Base-by-base conservation (phyloP, 53 echinoderm and acorn worm genomes). In the Stichopus horrens region DNA sequence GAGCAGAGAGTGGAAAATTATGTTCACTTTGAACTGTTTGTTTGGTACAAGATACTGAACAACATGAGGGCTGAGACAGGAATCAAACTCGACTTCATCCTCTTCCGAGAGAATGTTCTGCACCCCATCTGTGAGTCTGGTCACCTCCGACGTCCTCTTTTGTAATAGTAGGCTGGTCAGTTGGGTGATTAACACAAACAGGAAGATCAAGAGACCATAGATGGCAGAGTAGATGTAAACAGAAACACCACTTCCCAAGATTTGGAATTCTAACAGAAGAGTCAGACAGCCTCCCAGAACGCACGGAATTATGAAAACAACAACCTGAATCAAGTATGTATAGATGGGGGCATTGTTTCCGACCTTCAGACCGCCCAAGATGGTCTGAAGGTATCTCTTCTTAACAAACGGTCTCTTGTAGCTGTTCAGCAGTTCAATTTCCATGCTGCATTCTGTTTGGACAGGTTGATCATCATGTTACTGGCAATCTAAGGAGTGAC, bases 21-120 rank as follows among this genome's bases (percentile, higher is more conserved):
- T 94, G 86, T 97, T 97, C 8, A 93, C 76, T 80, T 93, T 95
- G 85, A 55, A 94, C 53, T 92, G 94, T 83, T 97, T 97, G 23
- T 87, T 90, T 21, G 98, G 98, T 37, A 97, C 68, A 66, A 94
- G 60, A 65, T 92, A 97, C 58, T 97, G 86, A 23, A 95, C 84
- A 10, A 95, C 94, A 18, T 97, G 92, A 6, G 86, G 57, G 11
- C 93, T 92, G 53, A 91, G 94, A 78, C 94, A 94, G 4, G 92
- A 91, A 8, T 95, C 94, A 92, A 97, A 97, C 7, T 97, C 95
- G 4, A 97, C 93, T 88, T 97, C 95, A 23, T 95, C 98, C 59
- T 97, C 98, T 53, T 97, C 97, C 4, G 97, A 90, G 18, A 97
- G 90, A 19, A 97, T 85, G 22, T 85, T 85, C 65, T 51, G 52